Conservation (phyloP, 2,113 vertebrate species). For the Callipepla squamata region DNA sequence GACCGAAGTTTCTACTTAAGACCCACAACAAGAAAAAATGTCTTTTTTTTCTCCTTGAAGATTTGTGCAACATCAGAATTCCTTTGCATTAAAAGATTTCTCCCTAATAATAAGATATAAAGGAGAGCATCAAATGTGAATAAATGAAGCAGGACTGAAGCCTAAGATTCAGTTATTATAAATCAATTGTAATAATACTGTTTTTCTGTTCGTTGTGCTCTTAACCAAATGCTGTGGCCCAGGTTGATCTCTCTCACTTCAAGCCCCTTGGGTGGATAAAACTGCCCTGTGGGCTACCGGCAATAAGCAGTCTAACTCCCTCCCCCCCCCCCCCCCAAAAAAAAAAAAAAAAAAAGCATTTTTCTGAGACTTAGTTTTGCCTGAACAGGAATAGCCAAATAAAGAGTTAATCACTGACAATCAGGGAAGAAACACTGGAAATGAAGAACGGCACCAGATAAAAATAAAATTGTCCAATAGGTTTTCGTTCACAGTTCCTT, state of each 20-base stretch:
- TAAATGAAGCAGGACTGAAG: background rate
- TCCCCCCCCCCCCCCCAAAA: background rate
- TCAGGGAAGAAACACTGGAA: background rate
- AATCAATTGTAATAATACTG: background rate
- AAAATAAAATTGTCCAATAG: background rate
- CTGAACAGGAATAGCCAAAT: background rate
- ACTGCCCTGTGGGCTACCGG: background rate
- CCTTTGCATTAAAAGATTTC: background rate
- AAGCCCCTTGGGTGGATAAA: background rate
- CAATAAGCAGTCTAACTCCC: background rate
- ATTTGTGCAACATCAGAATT: background rate
- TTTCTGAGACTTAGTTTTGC: background rate
- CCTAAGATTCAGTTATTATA: background rate
- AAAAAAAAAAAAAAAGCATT: background rate
- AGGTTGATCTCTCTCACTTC: background rate
- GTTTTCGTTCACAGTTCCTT: background rate
- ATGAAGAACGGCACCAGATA: background rate
- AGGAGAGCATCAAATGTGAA: background rate
- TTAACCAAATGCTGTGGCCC: background rate
- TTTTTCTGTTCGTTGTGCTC: background rate
- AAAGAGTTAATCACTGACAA: background rate
- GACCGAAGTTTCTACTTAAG: background rate
- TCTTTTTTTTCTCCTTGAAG: background rate
- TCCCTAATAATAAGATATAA: background rate
- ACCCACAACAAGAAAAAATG: background rate